Evolutionary conservation across 2,888 invertebrate species (phyloP).

Genomic region (Tenodera sinensis): DNA sequence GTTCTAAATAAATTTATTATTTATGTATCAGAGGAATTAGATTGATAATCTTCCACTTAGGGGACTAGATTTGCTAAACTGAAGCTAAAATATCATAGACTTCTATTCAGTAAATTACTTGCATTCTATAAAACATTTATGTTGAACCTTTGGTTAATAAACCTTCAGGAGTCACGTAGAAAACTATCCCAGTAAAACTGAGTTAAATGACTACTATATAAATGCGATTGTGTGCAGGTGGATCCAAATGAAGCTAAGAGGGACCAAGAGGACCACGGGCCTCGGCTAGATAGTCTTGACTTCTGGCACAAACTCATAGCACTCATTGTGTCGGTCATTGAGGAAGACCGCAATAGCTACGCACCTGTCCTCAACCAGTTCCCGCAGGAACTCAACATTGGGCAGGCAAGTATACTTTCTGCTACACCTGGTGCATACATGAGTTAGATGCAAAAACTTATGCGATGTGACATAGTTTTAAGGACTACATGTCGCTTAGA

Average conservation of each 20-base stretch:
- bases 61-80: no score
- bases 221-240: constrained; percentile 50
- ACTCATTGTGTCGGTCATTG: constrained; percentile 95
- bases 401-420: constrained; percentile 68
- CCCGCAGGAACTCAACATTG: constrained; percentile 97
- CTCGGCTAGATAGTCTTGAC: constrained; percentile 84
- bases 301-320: constrained; percentile 98
- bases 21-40: no score
- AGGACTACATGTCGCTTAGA: no score
- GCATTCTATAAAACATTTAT: no score
- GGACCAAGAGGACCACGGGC: constrained; percentile 83
- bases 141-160: no score
- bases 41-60: no score
- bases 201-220: background rate
- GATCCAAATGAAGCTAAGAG: constrained; percentile 88
- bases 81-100: no score
- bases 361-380: constrained; percentile 98
- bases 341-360: constrained; percentile 97
- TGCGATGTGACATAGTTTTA: no score
- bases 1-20: no score
- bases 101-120: no score
- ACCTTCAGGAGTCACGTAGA: background rate
- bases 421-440: no score
- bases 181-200: background rate
- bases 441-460: no score